Evolutionary conservation across 2,797 vertebrate species (phyloP), one percentile per base, ranked within the genome.

Genomic region (Carapus acus): DNA sequence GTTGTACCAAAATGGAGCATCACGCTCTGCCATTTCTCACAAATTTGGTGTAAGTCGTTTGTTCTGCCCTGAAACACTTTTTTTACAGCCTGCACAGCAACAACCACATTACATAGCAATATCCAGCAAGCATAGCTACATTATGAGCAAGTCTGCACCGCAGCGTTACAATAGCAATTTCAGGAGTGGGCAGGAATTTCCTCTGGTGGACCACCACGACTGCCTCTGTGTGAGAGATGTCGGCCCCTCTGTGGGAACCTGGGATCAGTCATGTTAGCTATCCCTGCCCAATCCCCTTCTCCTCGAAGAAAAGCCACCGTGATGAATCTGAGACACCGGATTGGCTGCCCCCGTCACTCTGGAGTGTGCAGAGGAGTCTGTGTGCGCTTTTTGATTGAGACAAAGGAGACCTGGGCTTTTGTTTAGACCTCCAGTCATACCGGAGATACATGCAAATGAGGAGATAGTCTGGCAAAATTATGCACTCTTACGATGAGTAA

Each of bases 161-260:
- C 38, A 71, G 66, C 58, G 72, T 54, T 65, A 75, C 60, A 65
- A 71, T 76, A 77, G 82, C 76, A 76, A 76, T 33, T 80, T 72
- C 34, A 70, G 80, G 76, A 61, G 71, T 74, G 79, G 74, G 69
- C 67, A 77, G 58, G 61, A 59, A 69, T 69, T 79, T 74, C 56
- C 80, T 57, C 33, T 71, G 56, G 80, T 79, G 58, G 55, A 39
- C 36, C 4, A 22, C 65, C 56, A 70, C 73, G 76, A 81, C 80
- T 85, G n/a, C 78, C 78, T 83, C 62, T 67, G 57, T 74, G 78
- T 84, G 82, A 84, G 65, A 84, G 78, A 83, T 75, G 76, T 82
- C 71, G 74, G 79, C 76, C 81, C 71, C 64, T 66, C 69, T 82
- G 42, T 11, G 52, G 62, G 70, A 74, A 59, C 29, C 71, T 45